Percentiles rank a stretch among this genome's conserved stretches.
These are phyloP conservation scores for Drosophila anomalata DNA, from an alignment of 2,888 invertebrate species.

Conservation along the genomic window DNA sequence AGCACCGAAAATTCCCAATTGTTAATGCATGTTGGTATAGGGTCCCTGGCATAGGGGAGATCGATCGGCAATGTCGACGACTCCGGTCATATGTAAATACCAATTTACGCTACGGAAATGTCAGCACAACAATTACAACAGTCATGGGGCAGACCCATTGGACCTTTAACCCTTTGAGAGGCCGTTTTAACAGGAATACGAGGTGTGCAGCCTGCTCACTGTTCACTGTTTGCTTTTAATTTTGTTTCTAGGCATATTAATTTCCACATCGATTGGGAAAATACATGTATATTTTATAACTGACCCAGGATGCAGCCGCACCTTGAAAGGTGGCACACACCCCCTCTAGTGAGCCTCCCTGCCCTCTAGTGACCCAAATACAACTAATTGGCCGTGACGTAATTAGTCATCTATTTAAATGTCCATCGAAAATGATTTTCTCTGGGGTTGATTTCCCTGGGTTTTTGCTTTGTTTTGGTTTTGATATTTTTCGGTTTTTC, in stretches of 20 bases:
- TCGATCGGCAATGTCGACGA: slow-evolving; percentile 38
- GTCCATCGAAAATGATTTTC: slow-evolving; percentile 40
- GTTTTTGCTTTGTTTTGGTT: slow-evolving; percentile 35
- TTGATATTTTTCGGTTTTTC: slow-evolving; percentile 33
- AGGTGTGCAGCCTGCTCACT: slow-evolving; percentile 28
- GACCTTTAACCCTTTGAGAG: slow-evolving; percentile 43
- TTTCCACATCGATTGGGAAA: slow-evolving; percentile 48
- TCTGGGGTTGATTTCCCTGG: slow-evolving; percentile 33
- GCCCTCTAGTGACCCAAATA: slow-evolving; percentile 64
- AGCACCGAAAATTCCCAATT: slow-evolving; percentile 60
- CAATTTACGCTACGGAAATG: slow-evolving; percentile 76
- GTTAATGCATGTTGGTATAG: slow-evolving; percentile 63
- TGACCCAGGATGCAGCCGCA: slow-evolving; percentile 37
- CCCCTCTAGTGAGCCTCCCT: slow-evolving; percentile 5
- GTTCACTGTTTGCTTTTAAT: slow-evolving; percentile 39
- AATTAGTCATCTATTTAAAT: slow-evolving; percentile 69
- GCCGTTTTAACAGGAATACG: slow-evolving; percentile 1
- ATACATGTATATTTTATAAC: slow-evolving; percentile 7
- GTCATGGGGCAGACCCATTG: slow-evolving; percentile 20
- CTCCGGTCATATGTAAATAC: slow-evolving; percentile 75
- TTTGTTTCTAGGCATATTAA: slow-evolving; percentile 44
- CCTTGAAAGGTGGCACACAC: slow-evolving; percentile 52
- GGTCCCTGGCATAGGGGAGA: slow-evolving; percentile 33
- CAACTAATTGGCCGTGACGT: slow-evolving; percentile 76
- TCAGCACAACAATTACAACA: slow-evolving; percentile 77